phyloP scores from a whole-genome alignment of 2,888 invertebrate genomes.

The Macrophya alboannulata region DNA sequence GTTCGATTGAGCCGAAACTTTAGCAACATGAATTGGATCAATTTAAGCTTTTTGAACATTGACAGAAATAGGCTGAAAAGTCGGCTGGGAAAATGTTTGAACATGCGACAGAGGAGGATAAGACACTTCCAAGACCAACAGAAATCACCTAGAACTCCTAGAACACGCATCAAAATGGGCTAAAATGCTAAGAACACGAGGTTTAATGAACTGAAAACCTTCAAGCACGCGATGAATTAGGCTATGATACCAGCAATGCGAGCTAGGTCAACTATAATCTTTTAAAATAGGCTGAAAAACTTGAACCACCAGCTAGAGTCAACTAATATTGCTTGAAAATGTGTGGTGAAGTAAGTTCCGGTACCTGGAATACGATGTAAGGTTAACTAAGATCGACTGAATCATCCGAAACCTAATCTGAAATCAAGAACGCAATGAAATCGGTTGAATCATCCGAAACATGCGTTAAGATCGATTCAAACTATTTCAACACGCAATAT shows the following conservation, averaged over 20 bases:
- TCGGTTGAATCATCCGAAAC: not conserved
- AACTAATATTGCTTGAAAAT: not conserved
- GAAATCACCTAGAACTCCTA: not conserved
- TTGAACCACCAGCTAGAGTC: not conserved
- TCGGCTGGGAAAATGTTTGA: not conserved
- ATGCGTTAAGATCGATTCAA: not conserved
- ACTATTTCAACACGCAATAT: not conserved
- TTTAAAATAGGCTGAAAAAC: not conserved
- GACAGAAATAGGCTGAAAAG: too few relatives aligned
- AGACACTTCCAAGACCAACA: not conserved
- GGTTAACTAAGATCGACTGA: not conserved
- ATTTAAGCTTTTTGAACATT: too few relatives aligned
- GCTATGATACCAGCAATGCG: not conserved
- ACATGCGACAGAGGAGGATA: not conserved
- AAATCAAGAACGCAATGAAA: not conserved
- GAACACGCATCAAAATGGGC: not conserved
- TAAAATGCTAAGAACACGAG: not conserved
- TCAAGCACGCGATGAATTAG: not conserved
- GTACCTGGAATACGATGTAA: not conserved
- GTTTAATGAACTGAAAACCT: not conserved
- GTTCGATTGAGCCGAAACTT: too few relatives aligned
- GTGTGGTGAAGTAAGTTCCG: not conserved
- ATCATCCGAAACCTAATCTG: not conserved
- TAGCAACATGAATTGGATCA: too few relatives aligned
- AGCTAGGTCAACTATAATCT: slow-evolving; percentile 5